A percentile compares a stretch with the other conserved stretches of the same genome.
These are phyloP conservation scores for Cremastobaeus sp. DNA, from an alignment of 2,888 invertebrate genomes.

Conservation along the genomic window DNA sequence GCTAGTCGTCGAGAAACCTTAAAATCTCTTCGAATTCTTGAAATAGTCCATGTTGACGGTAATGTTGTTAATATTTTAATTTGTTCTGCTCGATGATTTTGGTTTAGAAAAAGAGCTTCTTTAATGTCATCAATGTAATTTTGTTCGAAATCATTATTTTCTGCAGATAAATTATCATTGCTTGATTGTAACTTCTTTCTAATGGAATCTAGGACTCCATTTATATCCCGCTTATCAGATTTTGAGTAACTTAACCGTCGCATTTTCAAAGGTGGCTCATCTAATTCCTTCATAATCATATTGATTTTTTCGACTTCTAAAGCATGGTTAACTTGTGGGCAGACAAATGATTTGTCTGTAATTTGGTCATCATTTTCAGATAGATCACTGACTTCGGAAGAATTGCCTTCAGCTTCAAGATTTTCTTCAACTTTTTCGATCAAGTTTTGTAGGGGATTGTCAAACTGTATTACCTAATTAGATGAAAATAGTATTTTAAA, in stretches of 20 bases:
- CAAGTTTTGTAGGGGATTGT: no score
- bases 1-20: slow-evolving; percentile 27
- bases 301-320: not conserved
- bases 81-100: slow-evolving; percentile 1
- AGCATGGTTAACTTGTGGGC: not conserved
- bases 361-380: not conserved
- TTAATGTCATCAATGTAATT: slow-evolving; percentile 4
- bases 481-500: no score
- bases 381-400: not conserved
- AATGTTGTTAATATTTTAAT: slow-evolving; percentile 30
- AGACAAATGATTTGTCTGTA: not conserved
- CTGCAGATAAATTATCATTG: not conserved
- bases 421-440: not conserved
- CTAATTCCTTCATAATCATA: not conserved
- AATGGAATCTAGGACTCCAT: not conserved
- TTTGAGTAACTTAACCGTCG: not conserved
- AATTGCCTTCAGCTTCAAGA: no score
- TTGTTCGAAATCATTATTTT: not conserved
- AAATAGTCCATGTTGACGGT: slow-evolving; percentile 18
- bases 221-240: not conserved
- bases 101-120: slow-evolving; percentile 3
- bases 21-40: slow-evolving; percentile 8
- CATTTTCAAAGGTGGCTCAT: slow-evolving; percentile 6
- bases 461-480: no score
- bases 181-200: not conserved